These are phyloP conservation scores for Drosophila falleni DNA, from an alignment of 2,888 invertebrate genomes.

Conservation along the genomic window DNA sequence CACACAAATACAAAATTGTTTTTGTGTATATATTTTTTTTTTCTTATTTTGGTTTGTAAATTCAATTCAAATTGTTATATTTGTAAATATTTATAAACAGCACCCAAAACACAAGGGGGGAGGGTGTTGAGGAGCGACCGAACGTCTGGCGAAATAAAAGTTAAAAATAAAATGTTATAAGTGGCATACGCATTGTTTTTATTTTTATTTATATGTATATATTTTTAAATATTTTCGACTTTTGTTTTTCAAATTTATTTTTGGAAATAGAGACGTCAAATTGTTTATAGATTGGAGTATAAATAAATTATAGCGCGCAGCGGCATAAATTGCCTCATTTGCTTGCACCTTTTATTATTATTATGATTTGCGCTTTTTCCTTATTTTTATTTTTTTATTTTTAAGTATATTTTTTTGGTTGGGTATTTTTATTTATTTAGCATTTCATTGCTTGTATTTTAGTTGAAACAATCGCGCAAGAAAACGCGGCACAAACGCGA, in stretches of 20 bases:
- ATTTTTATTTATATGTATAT: conserved; percentile 38
- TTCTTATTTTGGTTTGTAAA: conserved; percentile 39
- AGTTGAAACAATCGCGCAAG: conserved; percentile 58
- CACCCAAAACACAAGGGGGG: conserved; percentile 15
- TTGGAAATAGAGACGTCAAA: conserved; percentile 75
- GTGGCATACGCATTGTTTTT: conserved; percentile 67
- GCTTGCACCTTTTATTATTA: conserved; percentile 36
- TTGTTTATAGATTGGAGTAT: conserved; percentile 80
- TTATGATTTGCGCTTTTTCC: conserved; percentile 18
- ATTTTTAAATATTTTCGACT: conserved; percentile 37
- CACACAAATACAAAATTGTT: conserved; percentile 43
- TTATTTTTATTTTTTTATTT: neutral
- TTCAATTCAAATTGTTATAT: conserved; percentile 49
- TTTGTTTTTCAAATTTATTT: conserved; percentile 61
- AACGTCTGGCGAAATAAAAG: conserved; percentile 49
- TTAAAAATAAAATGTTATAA: conserved; percentile 63
- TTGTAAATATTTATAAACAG: conserved; percentile 61
- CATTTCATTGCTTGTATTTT: conserved; percentile 5
- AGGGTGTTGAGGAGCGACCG: conserved; percentile 3
- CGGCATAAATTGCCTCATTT: conserved; percentile 59
- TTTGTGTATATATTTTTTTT: conserved; percentile 15
- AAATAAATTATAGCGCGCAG: conserved; percentile 71
- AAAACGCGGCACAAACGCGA: conserved; percentile 58
- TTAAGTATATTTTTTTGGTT: conserved; percentile 1
- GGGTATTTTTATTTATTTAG: conserved; percentile 15